These are phyloP conservation scores for Calonectris borealis DNA, from an alignment of 2,113 vertebrate genomes.

Conservation along the genomic window DNA sequence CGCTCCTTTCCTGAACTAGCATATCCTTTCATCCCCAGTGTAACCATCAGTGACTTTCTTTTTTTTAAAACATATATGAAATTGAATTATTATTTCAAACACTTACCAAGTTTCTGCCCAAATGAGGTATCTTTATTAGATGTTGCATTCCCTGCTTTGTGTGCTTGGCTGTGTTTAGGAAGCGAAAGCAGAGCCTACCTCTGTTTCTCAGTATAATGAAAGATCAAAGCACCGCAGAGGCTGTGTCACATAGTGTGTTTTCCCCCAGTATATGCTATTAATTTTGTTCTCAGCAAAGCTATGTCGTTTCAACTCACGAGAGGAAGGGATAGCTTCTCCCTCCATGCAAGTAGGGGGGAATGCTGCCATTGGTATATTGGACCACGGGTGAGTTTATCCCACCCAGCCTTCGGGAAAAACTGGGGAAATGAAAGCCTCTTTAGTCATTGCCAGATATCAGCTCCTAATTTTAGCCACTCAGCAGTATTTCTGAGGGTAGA, in stretches of 20 bases:
- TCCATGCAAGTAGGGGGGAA: not conserved
- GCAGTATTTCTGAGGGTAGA: not conserved
- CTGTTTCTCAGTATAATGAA: not conserved
- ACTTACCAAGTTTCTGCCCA: not conserved
- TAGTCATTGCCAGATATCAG: not conserved
- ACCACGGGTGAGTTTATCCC: not conserved
- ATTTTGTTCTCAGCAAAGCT: not conserved
- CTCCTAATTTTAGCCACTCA: conserved; percentile 20
- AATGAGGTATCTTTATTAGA: not conserved
- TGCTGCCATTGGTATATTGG: not conserved
- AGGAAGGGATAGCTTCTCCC: not conserved
- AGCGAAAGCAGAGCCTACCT: not conserved
- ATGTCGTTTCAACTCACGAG: not conserved
- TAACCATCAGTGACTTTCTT: not conserved
- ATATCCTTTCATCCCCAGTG: not conserved
- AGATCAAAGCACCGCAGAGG: not conserved
- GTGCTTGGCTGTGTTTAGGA: not conserved
- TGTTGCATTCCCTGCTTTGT: not conserved
- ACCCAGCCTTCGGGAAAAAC: not conserved
- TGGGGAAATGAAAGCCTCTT: not conserved
- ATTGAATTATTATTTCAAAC: not conserved
- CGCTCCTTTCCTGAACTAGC: not conserved
- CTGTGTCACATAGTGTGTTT: not conserved
- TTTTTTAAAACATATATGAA: not conserved
- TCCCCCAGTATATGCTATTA: not conserved